phyloP scores from a whole-genome alignment of 2,797 vertebrate genomes.

The Petrocephalus schoutedeni region DNA sequence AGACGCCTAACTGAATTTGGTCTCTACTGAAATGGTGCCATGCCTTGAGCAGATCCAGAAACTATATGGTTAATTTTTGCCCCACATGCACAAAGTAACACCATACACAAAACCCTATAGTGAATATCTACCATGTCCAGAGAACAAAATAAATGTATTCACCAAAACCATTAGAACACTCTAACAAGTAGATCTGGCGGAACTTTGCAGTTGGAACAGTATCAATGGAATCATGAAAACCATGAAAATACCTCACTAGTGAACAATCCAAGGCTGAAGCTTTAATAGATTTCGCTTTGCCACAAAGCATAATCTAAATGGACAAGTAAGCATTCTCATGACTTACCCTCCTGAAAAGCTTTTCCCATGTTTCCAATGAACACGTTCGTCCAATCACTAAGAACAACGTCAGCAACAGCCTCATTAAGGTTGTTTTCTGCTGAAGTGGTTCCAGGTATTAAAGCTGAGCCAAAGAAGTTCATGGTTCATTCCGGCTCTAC shows the following conservation, averaged over 20 bases:
- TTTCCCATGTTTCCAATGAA: conserved; percentile 1
- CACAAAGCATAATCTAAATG: conserved; percentile 3
- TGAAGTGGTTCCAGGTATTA: neutral
- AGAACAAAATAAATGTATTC: neutral
- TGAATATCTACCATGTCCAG: neutral
- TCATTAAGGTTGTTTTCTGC: neutral
- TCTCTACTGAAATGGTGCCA: neutral
- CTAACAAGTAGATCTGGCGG: neutral
- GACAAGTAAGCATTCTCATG: neutral
- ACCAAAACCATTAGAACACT: neutral
- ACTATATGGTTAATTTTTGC: neutral
- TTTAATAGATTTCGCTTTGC: conserved; percentile 4
- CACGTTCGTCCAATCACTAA: neutral
- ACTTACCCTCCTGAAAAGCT: neutral
- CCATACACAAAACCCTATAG: neutral
- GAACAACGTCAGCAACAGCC: neutral
- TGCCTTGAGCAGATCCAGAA: neutral
- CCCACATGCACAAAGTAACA: neutral
- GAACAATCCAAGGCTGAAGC: neutral
- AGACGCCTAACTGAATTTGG: neutral
- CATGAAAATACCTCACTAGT: neutral
- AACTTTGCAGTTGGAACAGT: neutral
- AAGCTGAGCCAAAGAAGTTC: neutral
- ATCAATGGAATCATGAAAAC: neutral
- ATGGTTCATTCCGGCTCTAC: neutral